A percentile compares a stretch with the other conserved stretches of the same genome.
Evolutionary conservation across 2,797 vertebrate genomes (phyloP).

Genomic region (Platyrinchus mystaceus): DNA sequence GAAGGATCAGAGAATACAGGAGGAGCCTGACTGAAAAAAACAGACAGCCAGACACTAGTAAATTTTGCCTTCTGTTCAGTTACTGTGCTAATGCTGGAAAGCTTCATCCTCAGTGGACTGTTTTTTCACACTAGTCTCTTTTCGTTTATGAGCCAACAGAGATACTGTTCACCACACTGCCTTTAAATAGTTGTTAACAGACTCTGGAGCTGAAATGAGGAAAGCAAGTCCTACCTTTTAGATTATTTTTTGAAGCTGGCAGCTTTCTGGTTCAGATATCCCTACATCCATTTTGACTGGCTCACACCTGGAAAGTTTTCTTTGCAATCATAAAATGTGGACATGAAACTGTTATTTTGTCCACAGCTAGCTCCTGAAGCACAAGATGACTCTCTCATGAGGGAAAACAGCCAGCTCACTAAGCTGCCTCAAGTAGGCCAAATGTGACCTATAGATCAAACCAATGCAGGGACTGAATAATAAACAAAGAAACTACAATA

Average conservation of each 20-base stretch:
- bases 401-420: background rate
- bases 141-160: background rate
- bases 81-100: background rate
- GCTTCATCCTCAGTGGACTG: background rate
- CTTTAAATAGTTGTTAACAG: background rate
- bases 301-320: background rate
- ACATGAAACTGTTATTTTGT: background rate
- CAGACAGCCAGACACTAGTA: background rate
- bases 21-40: background rate
- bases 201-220: background rate
- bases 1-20: background rate
- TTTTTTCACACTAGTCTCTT: background rate
- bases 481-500: background rate
- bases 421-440: background rate
- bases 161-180: background rate
- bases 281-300: background rate
- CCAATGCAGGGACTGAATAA: background rate
- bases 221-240: background rate
- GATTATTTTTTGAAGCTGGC: background rate
- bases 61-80: background rate
- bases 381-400: background rate
- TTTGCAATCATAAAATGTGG: background rate
- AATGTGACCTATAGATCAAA: background rate
- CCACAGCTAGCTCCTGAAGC: slow-evolving; percentile 2
- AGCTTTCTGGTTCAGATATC: background rate